phyloP scores from a whole-genome alignment of 2,113 vertebrate genomes.

The Noctilio leporinus region DNA sequence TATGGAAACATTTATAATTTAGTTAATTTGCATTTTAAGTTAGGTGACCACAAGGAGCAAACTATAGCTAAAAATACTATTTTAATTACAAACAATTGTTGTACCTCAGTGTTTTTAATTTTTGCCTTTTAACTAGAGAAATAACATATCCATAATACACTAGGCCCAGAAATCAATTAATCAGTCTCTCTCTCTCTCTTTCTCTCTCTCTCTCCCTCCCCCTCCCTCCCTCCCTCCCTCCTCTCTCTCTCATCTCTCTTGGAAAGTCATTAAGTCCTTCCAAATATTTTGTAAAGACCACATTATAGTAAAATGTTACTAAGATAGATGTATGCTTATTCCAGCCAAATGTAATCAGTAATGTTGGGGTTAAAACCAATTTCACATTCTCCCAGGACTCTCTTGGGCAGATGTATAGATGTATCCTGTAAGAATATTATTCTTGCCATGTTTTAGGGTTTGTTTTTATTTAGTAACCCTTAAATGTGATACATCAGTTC shows the following conservation, averaged over 20 bases:
- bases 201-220: neutral
- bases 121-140: neutral
- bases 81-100: neutral
- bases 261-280: neutral
- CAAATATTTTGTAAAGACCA: neutral
- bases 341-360: neutral
- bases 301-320: neutral
- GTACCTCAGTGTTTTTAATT: neutral
- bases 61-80: neutral
- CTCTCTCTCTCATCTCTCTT: neutral
- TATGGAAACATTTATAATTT: neutral
- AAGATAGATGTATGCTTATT: neutral
- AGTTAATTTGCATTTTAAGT: neutral
- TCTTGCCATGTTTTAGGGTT: neutral
- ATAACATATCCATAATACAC: neutral
- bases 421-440: neutral
- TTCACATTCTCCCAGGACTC: neutral
- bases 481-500: neutral
- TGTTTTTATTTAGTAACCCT: neutral
- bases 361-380: neutral
- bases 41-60: neutral
- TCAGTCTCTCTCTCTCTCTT: neutral
- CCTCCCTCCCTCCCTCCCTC: no score
- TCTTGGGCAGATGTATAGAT: neutral
- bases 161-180: neutral